A percentile compares a stretch with the other conserved stretches of the same genome.
Conservation (phyloP, 2,113 vertebrate genomes). For the Bubo bubo region DNA sequence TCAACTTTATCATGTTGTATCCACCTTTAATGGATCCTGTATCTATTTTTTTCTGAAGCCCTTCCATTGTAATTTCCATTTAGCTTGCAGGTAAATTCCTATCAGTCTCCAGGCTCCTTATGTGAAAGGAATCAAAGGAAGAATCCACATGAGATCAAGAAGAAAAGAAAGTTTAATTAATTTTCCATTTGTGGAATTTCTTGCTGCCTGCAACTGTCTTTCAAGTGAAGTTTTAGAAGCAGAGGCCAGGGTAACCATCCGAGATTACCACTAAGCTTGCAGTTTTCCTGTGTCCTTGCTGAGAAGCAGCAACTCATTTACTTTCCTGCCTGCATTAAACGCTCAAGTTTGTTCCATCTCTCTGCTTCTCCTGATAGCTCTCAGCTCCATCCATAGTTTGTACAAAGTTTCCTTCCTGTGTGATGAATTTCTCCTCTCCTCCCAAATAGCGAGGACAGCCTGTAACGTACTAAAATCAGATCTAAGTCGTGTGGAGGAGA, state of each 20-base stretch:
- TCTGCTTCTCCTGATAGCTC: neutral
- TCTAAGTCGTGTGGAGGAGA: neutral
- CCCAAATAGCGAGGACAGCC: neutral
- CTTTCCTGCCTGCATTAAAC: neutral
- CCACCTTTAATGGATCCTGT: neutral
- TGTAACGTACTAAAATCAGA: neutral
- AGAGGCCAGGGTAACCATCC: neutral
- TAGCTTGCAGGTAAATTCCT: slow-evolving; percentile 49
- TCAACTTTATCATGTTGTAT: neutral
- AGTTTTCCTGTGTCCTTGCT: neutral
- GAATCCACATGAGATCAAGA: neutral
- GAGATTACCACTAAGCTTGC: neutral
- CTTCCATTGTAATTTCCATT: neutral
- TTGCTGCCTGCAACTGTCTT: slow-evolving; percentile 3
- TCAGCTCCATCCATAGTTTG: neutral
- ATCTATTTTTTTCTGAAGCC: neutral
- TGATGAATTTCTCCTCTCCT: neutral
- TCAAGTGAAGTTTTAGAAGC: slow-evolving; percentile 21
- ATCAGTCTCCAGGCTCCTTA: neutral
- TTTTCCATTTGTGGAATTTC: slow-evolving; percentile 54
- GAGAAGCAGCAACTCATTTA: neutral
- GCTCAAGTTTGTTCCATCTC: neutral
- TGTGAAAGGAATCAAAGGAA: slow-evolving; percentile 32
- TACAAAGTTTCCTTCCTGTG: neutral
- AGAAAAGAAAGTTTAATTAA: slow-evolving; percentile 51